Conservation (phyloP, 2,888 invertebrate genomes). For the Hipparchia sbordonii region DNA sequence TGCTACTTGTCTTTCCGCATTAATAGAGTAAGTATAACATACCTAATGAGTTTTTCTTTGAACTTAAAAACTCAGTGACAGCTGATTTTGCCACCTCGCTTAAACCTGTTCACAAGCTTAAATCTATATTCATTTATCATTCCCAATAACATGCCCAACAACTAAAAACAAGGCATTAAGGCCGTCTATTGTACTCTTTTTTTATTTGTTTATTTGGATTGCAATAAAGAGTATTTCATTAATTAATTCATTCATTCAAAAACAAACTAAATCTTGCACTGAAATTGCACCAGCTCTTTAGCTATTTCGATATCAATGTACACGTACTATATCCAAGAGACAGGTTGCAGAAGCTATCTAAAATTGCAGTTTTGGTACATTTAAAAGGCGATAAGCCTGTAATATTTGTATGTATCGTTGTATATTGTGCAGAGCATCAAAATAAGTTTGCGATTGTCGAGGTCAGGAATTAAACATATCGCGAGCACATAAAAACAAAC, state of each 20-base stretch:
- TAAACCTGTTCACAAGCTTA: not conserved
- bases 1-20: no score
- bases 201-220: not conserved
- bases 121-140: not conserved
- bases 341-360: conserved; percentile 69
- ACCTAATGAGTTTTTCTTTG: not conserved
- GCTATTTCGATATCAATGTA: conserved; percentile 26
- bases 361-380: conserved; percentile 56
- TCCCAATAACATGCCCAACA: no score
- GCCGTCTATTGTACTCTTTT: no score
- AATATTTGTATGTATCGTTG: conserved; percentile 10
- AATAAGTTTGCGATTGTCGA: conserved; percentile 33
- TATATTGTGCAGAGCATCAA: conserved; percentile 22
- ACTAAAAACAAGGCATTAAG: no score
- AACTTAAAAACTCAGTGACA: not conserved
- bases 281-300: not conserved
- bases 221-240: no score
- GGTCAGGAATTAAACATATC: conserved; percentile 37
- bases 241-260: not conserved
- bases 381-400: conserved; percentile 33
- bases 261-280: not conserved
- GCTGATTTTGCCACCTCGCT: not conserved
- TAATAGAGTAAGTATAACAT: no score
- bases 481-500: not conserved
- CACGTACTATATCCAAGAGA: conserved; percentile 28